Conservation (phyloP, 2,888 invertebrate species). For the Thera obeliscata region DNA sequence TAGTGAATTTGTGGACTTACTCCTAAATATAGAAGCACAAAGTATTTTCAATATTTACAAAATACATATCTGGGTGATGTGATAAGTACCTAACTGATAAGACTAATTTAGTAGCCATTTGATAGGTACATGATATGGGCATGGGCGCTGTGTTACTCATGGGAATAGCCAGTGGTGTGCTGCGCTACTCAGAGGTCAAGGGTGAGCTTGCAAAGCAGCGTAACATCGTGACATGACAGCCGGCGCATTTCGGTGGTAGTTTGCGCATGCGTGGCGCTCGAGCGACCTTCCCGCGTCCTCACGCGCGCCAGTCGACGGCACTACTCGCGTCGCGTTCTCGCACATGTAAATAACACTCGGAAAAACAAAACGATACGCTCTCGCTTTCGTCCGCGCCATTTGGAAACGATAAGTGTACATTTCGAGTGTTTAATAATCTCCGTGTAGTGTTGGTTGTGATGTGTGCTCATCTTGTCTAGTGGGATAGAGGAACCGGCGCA, state of each 20-base stretch:
- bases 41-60: neutral
- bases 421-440: conserved; percentile 24
- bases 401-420: conserved; percentile 31
- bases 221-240: conserved; percentile 53
- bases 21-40: too few relatives aligned
- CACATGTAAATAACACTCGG: conserved; percentile 63
- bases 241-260: conserved; percentile 47
- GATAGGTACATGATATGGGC: conserved; percentile 10
- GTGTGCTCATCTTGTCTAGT: conserved; percentile 48
- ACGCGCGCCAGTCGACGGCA: conserved; percentile 65
- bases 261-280: conserved; percentile 73
- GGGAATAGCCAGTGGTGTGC: too few relatives aligned
- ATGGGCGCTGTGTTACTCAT: conserved; percentile 44
- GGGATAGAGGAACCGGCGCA: conserved; percentile 41
- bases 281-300: conserved; percentile 80
- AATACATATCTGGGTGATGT: conserved; percentile 13
- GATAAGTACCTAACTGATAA: conserved; percentile 19
- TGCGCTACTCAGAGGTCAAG: conserved; percentile 50
- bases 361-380: conserved; percentile 56
- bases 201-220: conserved; percentile 47
- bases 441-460: conserved; percentile 60
- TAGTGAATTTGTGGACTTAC: too few relatives aligned
- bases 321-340: conserved; percentile 69
- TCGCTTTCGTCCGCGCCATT: conserved; percentile 57
- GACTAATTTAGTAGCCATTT: conserved; percentile 3